Conservation (phyloP, 2,888 invertebrate genomes). For the Biston stratarius region DNA sequence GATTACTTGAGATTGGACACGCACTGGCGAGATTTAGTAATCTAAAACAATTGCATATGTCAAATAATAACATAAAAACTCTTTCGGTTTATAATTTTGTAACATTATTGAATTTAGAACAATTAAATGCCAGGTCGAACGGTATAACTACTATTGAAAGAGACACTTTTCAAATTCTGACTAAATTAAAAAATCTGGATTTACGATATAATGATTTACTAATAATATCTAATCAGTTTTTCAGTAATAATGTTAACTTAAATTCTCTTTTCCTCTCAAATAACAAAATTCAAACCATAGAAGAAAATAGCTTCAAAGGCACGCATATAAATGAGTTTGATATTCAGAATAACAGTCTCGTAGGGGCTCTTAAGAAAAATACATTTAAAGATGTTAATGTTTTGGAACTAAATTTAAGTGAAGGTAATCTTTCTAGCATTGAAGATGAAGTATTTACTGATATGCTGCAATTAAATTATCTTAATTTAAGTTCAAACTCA, state of each 20-base stretch:
- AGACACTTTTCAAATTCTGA: slow-evolving; percentile 17
- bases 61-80: slow-evolving; percentile 22
- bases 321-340: slow-evolving; percentile 33
- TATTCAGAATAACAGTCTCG: slow-evolving; percentile 30
- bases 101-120: slow-evolving; percentile 20
- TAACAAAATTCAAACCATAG: slow-evolving; percentile 34
- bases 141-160: slow-evolving; percentile 9
- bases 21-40: slow-evolving; percentile 25
- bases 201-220: slow-evolving; percentile 35
- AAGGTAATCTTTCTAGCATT: slow-evolving; percentile 30
- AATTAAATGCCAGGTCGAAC: slow-evolving; percentile 22
- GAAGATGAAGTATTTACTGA: slow-evolving; percentile 29
- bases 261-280: slow-evolving; percentile 25
- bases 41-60: slow-evolving; percentile 8
- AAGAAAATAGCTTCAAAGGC: slow-evolving; percentile 31
- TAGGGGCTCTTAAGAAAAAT: slow-evolving; percentile 27
- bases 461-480: slow-evolving; percentile 28
- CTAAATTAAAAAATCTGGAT: slow-evolving; percentile 32
- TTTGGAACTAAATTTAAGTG: slow-evolving; percentile 31
- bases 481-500: slow-evolving; percentile 38
- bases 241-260: slow-evolving; percentile 30
- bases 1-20: slow-evolving; percentile 15
- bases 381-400: slow-evolving; percentile 39
- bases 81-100: slow-evolving; percentile 17
- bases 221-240: slow-evolving; percentile 23